Evolutionary conservation across 2,113 vertebrate genomes (phyloP).

Genomic region (Cichladusa arquata): DNA sequence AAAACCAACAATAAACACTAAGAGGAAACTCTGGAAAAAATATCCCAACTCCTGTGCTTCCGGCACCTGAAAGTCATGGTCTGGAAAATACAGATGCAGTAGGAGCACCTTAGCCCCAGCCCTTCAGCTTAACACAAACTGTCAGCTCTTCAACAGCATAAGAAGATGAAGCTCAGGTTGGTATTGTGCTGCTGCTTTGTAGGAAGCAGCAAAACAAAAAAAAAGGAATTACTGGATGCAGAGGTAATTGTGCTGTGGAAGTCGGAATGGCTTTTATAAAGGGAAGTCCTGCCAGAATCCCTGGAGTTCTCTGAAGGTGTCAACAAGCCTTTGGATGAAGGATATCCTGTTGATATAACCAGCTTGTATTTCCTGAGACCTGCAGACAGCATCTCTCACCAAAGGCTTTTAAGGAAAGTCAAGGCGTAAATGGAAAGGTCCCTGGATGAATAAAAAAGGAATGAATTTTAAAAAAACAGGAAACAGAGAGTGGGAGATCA

Average conservation of each 20-base stretch:
- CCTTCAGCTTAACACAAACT: background rate
- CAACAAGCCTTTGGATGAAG: conserved; percentile 59
- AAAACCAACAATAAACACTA: background rate
- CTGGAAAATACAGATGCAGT: background rate
- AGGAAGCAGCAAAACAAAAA: background rate
- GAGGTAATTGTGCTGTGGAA: background rate
- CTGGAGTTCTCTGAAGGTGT: conserved; percentile 48
- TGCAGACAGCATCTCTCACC: conserved; percentile 36
- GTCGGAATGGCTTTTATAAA: background rate
- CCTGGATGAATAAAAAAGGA: background rate
- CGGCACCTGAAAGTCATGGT: background rate
- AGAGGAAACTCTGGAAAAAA: background rate
- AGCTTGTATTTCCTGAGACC: conserved; percentile 47
- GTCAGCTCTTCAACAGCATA: background rate
- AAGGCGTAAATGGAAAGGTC: background rate
- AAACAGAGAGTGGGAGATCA: background rate
- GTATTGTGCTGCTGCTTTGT: background rate
- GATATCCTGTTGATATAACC: conserved; percentile 67
- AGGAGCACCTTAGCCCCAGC: background rate
- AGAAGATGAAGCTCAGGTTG: background rate
- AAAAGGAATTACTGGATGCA: background rate
- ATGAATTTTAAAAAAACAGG: background rate
- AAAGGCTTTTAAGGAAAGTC: conserved; percentile 43
- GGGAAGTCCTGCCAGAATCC: conserved; percentile 35
- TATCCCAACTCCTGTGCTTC: background rate